Evolutionary conservation across 2,888 invertebrate species (phyloP), one percentile per base, ranked within the genome.

Genomic region (Spatulosminthurus flaviceps): DNA sequence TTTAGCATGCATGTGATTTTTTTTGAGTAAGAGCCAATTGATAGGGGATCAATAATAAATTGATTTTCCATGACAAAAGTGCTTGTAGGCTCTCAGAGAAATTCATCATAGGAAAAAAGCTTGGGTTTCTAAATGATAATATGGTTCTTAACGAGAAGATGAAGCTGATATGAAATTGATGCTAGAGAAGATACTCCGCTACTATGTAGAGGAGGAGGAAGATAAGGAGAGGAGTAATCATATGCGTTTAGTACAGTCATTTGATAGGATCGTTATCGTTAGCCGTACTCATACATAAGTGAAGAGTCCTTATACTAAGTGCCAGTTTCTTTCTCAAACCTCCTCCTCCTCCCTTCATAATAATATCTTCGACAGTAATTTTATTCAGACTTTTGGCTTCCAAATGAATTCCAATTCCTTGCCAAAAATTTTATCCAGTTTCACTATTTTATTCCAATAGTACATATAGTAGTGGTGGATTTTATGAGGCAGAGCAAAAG

Each of bases 41-140:
- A 77, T 75, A 78, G 69, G 74, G 60, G 71, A 74, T n/a, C n/a
- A n/a, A n/a, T n/a, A 75, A 80, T 80, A 74, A 80, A 77, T 78
- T 78, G 78, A 78, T 78, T 80, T 78, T 80, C 70, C 80, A 80
- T 80, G 80, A 78, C 78, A 78, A 80, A 71, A 71, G 28, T 71
- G n/a, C 67, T 41, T 22, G 64, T 22, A 22, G 22, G 5, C 76
- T 28, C 22, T 43, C 72, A 51, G 42, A 51, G n/a, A 66, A 66
- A 66, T 7, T 41, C 41, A 41, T 41, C 7, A 41, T 7, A 41
- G 41, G 9, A 41, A 9, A 41, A 41, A 51, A 19, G 5, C 51
- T 11, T 51, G 51, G 16, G 51, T 2, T 19, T 51, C 9, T 51
- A 51, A 51, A 51, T 5, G 4, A 51, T 51, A 51, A 51, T 51